Conservation (phyloP, 2,797 vertebrate species). For the Betta splendens region DNA sequence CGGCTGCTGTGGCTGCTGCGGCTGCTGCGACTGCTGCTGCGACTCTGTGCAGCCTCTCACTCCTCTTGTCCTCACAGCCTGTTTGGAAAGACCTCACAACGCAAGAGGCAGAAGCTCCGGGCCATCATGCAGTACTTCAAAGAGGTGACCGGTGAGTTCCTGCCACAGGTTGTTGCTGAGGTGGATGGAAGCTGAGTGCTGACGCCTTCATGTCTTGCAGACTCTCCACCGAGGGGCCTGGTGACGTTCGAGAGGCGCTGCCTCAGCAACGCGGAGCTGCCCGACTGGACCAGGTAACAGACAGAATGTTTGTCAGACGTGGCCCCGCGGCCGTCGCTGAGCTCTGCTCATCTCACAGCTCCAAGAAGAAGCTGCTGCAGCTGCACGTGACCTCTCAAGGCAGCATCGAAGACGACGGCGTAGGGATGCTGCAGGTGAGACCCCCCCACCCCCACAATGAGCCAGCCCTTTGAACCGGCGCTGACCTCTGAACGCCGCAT, state of each 20-base stretch:
- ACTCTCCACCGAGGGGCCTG: conserved; percentile 47
- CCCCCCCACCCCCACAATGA: not conserved
- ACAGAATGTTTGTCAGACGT: no score
- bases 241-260: conserved; percentile 77
- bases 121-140: conserved; percentile 80
- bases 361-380: conserved; percentile 34
- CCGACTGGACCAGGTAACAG: conserved; percentile 64
- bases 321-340: no score
- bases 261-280: rapidly evolving
- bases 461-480: not conserved
- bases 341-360: no score
- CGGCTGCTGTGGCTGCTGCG: not conserved
- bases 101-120: conserved; percentile 72
- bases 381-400: conserved; percentile 61
- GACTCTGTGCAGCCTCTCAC: not conserved
- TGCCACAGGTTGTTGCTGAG: not conserved
- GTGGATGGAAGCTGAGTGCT: not conserved
- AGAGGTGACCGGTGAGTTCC: conserved; percentile 56
- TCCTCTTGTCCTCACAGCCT: conserved; percentile 70
- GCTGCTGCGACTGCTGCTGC: no score
- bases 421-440: conserved; percentile 77
- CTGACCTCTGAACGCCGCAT: not conserved
- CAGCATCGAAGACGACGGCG: conserved; percentile 69
- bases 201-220: conserved; percentile 36
- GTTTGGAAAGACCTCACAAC: conserved; percentile 26